Evolutionary conservation across 2,888 invertebrate genomes (phyloP), one percentile per base, ranked within the genome.

Genomic region (Aleiodes alternator): DNA sequence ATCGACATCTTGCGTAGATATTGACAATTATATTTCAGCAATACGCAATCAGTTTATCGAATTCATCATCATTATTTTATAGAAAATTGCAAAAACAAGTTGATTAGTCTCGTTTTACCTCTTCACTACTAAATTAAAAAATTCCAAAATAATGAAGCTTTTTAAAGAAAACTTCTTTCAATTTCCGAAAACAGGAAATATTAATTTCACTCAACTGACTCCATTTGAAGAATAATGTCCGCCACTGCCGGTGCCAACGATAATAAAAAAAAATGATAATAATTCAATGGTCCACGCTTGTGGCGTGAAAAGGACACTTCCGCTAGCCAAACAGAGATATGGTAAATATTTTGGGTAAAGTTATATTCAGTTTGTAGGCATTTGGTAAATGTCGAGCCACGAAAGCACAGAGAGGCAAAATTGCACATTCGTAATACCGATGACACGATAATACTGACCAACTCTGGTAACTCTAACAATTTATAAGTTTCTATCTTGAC

Each of bases 401-500:
- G 16, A n/a, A 23, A 16, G 23, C 56, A 29, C 56, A 23, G 11
- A 3, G 23, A 23, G 29, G 23, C 59, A 71, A 72, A 75, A 74
- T 78, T 75, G 34, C 77, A 76, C 81, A 81, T 82, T 85, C 82
- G 83, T 84, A 84, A 85, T 84, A 81, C 82, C 81, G 85, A 86
- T 85, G 83, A 84, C 82, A 81, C 85, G 86, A 86, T 86, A 86
- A 85, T 84, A 78, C 83, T 83, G 84, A 84, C 83, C 85, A 79
- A 29, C 76, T 79, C 81, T 81, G 80, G 82, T 82, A 80, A 79
- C 83, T 81, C 80, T 84, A 85, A 84, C 86, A 84, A 85, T 85
- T 86, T 85, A 85, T 84, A 85, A 84, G 81, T 81, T 59, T 80
- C 81, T 85, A 85, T 85, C 85, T 85, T 74, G 83, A 84, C 84